Base-by-base conservation (phyloP, 1,140 invertebrate species). In the Globodera ellingtonae region DNA sequence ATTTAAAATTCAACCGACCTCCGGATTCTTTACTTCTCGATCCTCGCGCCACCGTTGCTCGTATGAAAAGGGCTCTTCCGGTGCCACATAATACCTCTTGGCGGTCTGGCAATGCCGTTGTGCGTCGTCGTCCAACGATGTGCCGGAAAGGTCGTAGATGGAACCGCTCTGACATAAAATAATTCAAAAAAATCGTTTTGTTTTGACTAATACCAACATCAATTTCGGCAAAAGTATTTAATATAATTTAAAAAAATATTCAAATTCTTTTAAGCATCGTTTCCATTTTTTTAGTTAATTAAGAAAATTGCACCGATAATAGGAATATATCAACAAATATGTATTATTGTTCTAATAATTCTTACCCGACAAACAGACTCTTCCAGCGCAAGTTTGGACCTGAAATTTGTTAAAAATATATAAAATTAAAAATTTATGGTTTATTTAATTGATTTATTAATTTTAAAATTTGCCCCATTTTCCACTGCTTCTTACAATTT, bases 81-180 rank as follows among this genome's bases (percentile, higher is more conserved):
- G 59, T 21, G 59, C 81, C 48, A 82, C 81, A 47, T 44, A 82
- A 72, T 82, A 82, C n/a, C 81, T 18, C 15, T 72, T 74, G 10
- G 81, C 79, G 66, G 81, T 82, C 56, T 79, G 79, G 44, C 81
- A 82, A 24, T 82, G 81, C 79, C 79, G 72, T 59, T 82, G 69
- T 47, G 81, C 81, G 8, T 82, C 81, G 15, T 79, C 81, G 50
- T 82, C 81, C 65, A 82, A 65, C 59, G 46, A 9, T 46, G 71
- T 72, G 44, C 79, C 81, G 13, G 67, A 50, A 13, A 82, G 56
- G 47, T 82, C 81, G 62, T 81, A 82, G 66, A 82, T 81, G 21
- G 75, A 79, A 24, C 75, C 81, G 44, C 81, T 75, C 78, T 79
- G 48, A 65, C 21, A 72, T 44, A 9, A 52, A 48, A 44, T 24